Base-by-base conservation (phyloP, 2,113 vertebrate genomes). In the Aspiorhynchus laticeps region DNA sequence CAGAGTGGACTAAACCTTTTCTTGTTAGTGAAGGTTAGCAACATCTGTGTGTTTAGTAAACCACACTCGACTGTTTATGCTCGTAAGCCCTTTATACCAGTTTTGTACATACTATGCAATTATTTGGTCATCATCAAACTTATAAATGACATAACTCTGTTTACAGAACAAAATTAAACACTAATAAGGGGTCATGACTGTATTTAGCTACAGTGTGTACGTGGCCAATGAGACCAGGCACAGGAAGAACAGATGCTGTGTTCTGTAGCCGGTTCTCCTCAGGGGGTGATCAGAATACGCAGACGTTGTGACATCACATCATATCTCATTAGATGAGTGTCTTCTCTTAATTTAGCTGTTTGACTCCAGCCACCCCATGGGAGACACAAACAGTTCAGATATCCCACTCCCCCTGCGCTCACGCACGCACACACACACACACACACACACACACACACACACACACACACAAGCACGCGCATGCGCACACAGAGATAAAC, bases 311-410 rank as follows among this genome's bases (percentile, higher is more conserved):
- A 83, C 83, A 85, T 84, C 85, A 88, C 86, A 90, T 90, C 87
- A 83, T 85, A 85, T 87, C 85, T 51, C 78, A 71, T 71, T 81
- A 83, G 28, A 80, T 80, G 80, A 80, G 48, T 86, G 67, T 46
- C 80, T 85, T 75, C 88, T 88, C 88, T 86, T 90, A 89, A 90
- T 87, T 87, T 89, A 87, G 63, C 74, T 86, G 75, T 86, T 77
- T 67, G 56, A 84, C 88, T 84, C 86, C 85, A 65, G 61, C 46
- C 81, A 33, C 81, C 65, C 48, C 86, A 86, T 71, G 80, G 38
- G 77, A 85, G 87, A 71, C 51, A 87, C n/a, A 79, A 69, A 38
- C 53, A 61, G 73, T 74, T 75, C 59, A 87, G 51, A 89, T 86
- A 74, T 65, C 86, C 87, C 74, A 61, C 87, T 88, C 74, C 79